Evolutionary conservation across 2,797 vertebrate genomes (phyloP).

Genomic region (Tinamus major): DNA sequence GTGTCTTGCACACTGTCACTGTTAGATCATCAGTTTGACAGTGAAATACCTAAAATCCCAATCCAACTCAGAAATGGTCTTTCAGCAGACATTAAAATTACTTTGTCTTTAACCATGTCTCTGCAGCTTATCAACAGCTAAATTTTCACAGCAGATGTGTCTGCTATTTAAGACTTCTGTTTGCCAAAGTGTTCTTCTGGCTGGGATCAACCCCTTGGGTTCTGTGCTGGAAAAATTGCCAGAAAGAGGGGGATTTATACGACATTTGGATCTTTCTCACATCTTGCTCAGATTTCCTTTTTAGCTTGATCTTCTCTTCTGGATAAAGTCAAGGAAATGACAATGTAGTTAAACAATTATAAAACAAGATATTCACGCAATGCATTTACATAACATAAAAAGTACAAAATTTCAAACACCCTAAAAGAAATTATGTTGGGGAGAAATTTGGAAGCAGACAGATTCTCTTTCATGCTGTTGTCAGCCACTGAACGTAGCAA

Average conservation of each 20-base stretch:
- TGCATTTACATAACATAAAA: background rate
- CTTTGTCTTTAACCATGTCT: slow-evolving; percentile 22
- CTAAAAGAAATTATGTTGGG: background rate
- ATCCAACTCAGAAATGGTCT: background rate
- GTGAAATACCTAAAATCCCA: slow-evolving; percentile 28
- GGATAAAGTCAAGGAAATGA: background rate
- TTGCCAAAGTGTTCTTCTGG: slow-evolving; percentile 64
- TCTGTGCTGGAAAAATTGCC: background rate
- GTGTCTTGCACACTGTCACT: background rate
- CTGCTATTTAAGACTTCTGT: slow-evolving; percentile 44
- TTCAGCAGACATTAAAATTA: slow-evolving; percentile 31
- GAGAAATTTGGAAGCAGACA: background rate
- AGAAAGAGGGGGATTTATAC: background rate
- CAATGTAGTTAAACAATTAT: background rate
- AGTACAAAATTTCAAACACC: background rate
- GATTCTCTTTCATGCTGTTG: background rate
- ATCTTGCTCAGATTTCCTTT: slow-evolving; percentile 6
- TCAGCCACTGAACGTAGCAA: background rate
- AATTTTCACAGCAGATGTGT: slow-evolving; percentile 53
- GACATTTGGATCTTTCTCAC: background rate
- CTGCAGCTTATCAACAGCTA: slow-evolving; percentile 51
- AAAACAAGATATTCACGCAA: background rate
- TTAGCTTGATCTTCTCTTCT: background rate
- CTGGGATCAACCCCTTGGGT: slow-evolving; percentile 8
- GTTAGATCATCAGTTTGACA: slow-evolving; percentile 30